Conservation (phyloP, 2,113 vertebrate species). For the Varanus komodoensis region DNA sequence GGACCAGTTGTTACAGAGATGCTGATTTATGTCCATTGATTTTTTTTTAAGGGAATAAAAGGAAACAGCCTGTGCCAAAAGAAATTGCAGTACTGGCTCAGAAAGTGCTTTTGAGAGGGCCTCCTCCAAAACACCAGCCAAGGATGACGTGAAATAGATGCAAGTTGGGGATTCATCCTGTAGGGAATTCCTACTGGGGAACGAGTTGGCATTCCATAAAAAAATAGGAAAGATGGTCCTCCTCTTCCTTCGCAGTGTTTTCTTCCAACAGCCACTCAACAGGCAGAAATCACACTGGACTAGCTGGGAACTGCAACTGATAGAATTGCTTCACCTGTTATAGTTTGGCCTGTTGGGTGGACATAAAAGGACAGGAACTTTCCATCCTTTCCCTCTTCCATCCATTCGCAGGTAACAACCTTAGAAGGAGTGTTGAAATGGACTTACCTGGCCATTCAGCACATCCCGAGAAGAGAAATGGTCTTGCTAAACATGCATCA, state of each 20-base stretch:
- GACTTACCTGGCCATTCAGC: background rate
- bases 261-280: background rate
- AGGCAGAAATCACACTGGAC: background rate
- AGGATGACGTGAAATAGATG: background rate
- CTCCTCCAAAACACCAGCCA: background rate
- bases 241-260: background rate
- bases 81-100: constrained; percentile 11
- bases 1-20: background rate
- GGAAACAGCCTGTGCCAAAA: background rate
- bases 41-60: background rate
- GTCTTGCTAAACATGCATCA: background rate
- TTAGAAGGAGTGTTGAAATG: background rate
- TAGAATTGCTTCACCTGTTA: background rate
- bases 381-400: background rate
- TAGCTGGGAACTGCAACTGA: background rate
- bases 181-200: background rate
- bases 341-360: background rate
- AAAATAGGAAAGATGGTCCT: background rate
- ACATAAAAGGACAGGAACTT: too few species aligned
- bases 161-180: background rate
- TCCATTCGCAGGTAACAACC: background rate
- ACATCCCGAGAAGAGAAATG: background rate
- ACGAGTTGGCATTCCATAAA: background rate
- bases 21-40: constrained; percentile 23
- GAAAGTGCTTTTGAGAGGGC: background rate